Evolutionary conservation across 2,888 invertebrate species (phyloP), one percentile per base, ranked within the genome.

Genomic region (Panopea generosa): DNA sequence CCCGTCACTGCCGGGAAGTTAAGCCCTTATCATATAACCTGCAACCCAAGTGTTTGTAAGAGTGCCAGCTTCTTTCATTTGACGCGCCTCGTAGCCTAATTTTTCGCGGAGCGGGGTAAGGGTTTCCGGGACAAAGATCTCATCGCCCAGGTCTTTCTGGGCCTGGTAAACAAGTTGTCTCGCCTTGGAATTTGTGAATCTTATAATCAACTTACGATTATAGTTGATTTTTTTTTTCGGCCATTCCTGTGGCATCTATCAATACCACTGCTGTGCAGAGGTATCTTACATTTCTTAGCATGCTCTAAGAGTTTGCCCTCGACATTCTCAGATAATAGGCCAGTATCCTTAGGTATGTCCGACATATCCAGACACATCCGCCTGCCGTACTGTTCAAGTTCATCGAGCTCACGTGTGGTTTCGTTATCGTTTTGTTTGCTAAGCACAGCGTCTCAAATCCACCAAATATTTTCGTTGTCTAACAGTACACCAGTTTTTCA

Each of bases 241-340:
- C 62, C 62, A 14, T 50, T 62, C 22, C 62, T 29, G 22, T 62
- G 62, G 29, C 62, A 62, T n/a, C 20, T 62, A 22, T 62, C 62
- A 24, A 62, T 62, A 52, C 38, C 52, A 7, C 24, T 24, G 18
- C 26, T 7, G 2, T n/a, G 29, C 11, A 62, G 9, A 9, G 14
- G 9, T 9, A 62, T 3, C 14, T 16, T 22, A 24, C 6, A 6
- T 4, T 33, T 52, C 3, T 52, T 40, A 2, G 52, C 40, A 7
- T 38, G 24, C 3, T 33, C 24, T 3, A 62, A 18, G 24, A 62
- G 29, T 29, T 33, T 52, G 16, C 14, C 20, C 22, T 62, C 40
- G 11, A 62, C 52, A 22, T 62, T 33, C 50, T 62, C 45, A 6
- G 6, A 14, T 4, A 14, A 26, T 1, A 4, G 14, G 6, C 62